Conservation (phyloP, 2,797 vertebrate species). For the Holocentrus rufus region DNA sequence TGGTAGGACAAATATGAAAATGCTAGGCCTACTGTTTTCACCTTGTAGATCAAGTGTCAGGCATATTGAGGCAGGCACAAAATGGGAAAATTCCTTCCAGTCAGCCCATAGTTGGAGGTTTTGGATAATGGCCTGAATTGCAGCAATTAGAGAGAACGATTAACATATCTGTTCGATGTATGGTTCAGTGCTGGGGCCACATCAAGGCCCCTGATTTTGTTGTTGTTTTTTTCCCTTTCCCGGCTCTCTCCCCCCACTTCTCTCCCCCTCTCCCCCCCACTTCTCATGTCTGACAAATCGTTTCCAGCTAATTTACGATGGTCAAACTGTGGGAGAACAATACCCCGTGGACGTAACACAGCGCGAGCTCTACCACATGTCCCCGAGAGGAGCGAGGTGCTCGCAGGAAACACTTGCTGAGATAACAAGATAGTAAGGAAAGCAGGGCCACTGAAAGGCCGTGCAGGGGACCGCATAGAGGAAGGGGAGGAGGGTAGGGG, state of each 20-base stretch:
- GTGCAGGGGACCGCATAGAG: conserved; percentile 38
- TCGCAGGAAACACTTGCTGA: conserved; percentile 83
- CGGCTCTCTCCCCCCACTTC: conserved; percentile 18
- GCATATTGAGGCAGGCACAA: conserved; percentile 35
- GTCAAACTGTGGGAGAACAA: conserved; percentile 78
- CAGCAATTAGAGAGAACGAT: conserved; percentile 61
- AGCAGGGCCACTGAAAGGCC: conserved; percentile 72
- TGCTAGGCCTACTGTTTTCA: conserved; percentile 25
- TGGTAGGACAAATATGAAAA: conserved; percentile 49
- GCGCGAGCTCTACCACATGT: conserved; percentile 71
- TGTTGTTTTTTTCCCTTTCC: conserved; percentile 64
- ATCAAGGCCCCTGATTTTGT: conserved; percentile 61
- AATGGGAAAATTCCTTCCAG: conserved; percentile 55
- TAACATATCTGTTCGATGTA: conserved; percentile 69
- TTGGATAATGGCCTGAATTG: conserved; percentile 65
- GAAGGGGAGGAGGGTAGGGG: conserved; percentile 2
- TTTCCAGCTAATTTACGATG: conserved; percentile 81
- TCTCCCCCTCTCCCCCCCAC: conserved; percentile 4
- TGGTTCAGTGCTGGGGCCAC: conserved; percentile 65
- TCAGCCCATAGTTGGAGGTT: conserved; percentile 34
- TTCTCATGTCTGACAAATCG: conserved; percentile 76
- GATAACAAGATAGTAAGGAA: conserved; percentile 84
- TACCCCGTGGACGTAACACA: conserved; percentile 68
- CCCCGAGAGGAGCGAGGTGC: conserved; percentile 73
- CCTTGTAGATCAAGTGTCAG: conserved; percentile 20